phyloP scores from a whole-genome alignment of 2,888 invertebrate genomes.

The Colletes collaris region DNA sequence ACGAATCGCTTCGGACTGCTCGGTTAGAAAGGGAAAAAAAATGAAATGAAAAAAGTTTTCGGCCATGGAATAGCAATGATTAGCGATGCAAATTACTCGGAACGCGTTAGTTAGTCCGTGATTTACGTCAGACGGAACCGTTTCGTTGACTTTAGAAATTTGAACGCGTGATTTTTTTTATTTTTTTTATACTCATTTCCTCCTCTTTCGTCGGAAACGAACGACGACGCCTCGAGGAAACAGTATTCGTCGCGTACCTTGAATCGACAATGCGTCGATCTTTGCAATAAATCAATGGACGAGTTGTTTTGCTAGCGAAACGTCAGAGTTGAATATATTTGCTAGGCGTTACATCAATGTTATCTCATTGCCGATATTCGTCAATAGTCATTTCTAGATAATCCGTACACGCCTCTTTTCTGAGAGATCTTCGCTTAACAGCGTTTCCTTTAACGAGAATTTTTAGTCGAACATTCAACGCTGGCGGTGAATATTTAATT shows the following conservation, averaged over 20 bases:
- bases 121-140: constrained; percentile 8
- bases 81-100: constrained; percentile 1
- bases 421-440: too few species aligned
- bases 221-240: not conserved
- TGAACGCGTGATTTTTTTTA: not conserved
- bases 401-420: too few species aligned
- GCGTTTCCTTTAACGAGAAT: too few species aligned
- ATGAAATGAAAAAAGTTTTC: not conserved
- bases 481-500: too few species aligned
- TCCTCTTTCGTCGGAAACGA: not conserved
- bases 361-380: too few species aligned
- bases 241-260: not conserved
- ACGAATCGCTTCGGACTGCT: not conserved
- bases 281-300: not conserved
- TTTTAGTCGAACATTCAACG: too few species aligned
- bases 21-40: not conserved
- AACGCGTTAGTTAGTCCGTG: not conserved
- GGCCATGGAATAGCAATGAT: constrained; percentile 16
- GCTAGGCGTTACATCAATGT: too few species aligned
- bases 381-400: too few species aligned
- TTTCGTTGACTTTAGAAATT: constrained; percentile 5
- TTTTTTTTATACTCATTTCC: not conserved
- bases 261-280: not conserved
- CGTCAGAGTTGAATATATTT: too few species aligned
- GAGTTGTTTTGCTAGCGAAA: not conserved